Conservation (phyloP, 2,888 invertebrate genomes). For the Latrodectus elegans region DNA sequence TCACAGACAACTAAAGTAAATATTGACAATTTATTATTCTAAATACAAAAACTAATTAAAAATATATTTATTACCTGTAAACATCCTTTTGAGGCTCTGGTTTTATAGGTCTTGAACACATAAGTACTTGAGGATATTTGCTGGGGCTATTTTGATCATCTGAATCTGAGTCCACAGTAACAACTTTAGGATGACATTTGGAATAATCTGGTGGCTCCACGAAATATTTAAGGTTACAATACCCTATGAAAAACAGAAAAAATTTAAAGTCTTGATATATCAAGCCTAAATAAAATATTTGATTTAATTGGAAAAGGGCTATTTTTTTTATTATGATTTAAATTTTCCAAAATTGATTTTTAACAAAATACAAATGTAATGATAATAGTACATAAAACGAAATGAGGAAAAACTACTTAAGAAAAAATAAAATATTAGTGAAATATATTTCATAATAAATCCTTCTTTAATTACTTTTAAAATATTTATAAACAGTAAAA, state of each 20-base stretch:
- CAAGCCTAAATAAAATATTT: too few relatives aligned
- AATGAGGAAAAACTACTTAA: too few relatives aligned
- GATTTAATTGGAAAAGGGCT: too few relatives aligned
- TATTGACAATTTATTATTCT: not conserved
- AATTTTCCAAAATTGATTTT: too few relatives aligned
- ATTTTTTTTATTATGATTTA: too few relatives aligned
- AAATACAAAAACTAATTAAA: not conserved
- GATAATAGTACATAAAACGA: too few relatives aligned
- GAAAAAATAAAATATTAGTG: too few relatives aligned
- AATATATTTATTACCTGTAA: slow-evolving; percentile 18
- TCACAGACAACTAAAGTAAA: too few relatives aligned
- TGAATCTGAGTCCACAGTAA: slow-evolving; percentile 81
- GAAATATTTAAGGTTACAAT: slow-evolving; percentile 40
- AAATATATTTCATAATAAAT: too few relatives aligned
- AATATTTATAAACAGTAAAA: too few relatives aligned
- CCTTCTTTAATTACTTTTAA: too few relatives aligned
- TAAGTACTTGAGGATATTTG: slow-evolving; percentile 61
- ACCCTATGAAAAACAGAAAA: slow-evolving; percentile 10
- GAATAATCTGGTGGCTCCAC: slow-evolving; percentile 8
- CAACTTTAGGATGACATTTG: slow-evolving; percentile 75
- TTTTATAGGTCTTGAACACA: slow-evolving; percentile 70
- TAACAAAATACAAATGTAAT: too few relatives aligned
- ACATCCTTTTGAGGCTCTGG: slow-evolving; percentile 71
- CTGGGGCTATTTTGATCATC: slow-evolving; percentile 72
- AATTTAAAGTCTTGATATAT: not conserved